Percentiles rank a stretch among this genome's conserved stretches.
Conservation (phyloP, 1,140 invertebrate genomes). For the Lepidurus apus region DNA sequence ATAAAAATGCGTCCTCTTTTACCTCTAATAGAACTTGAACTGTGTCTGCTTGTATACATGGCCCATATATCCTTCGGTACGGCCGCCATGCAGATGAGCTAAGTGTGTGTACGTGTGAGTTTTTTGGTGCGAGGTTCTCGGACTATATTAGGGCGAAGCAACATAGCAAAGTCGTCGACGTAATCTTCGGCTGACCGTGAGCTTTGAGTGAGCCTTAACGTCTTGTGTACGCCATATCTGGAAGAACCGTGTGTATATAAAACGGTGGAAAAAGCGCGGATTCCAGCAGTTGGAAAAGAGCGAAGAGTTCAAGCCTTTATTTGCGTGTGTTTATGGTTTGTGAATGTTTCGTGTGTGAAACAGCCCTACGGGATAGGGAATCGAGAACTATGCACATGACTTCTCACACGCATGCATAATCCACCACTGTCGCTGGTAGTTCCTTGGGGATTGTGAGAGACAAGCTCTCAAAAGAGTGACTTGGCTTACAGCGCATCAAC, state of each 20-base stretch:
- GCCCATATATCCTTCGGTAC: neutral
- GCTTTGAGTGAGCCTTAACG: neutral
- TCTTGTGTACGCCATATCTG: neutral
- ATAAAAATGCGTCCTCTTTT: neutral
- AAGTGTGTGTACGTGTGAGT: neutral
- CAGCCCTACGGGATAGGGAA: neutral
- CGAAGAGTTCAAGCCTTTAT: neutral
- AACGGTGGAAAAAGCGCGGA: too few relatives aligned
- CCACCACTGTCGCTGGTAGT: neutral
- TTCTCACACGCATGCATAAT: conserved; percentile 3
- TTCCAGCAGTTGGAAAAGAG: too few relatives aligned
- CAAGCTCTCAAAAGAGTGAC: neutral
- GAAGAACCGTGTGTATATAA: neutral
- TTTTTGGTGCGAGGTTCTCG: neutral
- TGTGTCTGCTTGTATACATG: neutral
- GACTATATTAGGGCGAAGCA: neutral
- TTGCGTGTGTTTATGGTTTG: neutral
- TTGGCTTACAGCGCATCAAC: too few relatives aligned
- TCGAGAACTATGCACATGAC: neutral
- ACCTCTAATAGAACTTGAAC: neutral
- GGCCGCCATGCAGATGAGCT: neutral
- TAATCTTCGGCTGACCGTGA: neutral
- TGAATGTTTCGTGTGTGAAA: neutral
- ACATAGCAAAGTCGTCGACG: neutral
- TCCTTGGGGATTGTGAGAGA: neutral